Base-by-base conservation (phyloP, 1,140 invertebrate genomes). In the Drosophila subpulchrella region DNA sequence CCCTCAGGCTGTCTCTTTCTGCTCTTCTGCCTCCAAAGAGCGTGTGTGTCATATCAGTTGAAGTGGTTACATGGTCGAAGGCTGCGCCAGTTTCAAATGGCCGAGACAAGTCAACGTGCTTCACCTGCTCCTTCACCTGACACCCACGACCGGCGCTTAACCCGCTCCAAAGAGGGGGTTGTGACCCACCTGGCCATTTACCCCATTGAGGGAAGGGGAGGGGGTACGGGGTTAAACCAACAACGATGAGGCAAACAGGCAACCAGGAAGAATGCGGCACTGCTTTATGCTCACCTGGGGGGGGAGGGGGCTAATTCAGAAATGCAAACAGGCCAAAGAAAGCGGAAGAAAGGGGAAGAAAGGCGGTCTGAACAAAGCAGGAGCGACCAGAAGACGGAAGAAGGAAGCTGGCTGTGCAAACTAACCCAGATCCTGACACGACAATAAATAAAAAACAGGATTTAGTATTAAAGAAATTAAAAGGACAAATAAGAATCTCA, bases 21-120 rank as follows among this genome's bases (percentile, higher is more conserved):
- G 12, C 48, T 20, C 24, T 20, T 12, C 24, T n/a, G 44, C 11
- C 46, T 12, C 34, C 13, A 39, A 6, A 42, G n/a, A 20, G 41
- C 34, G 46, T 47, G 34, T 60, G 38, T 60, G 72, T 81, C 59
- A 62, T 85, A 86, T 85, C 82, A 86, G 82, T 55, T 85, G 70
- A 82, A 86, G 82, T 86, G 75, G 83, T 88, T 88, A 72, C 82
- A 86, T 85, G 81, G 83, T 88, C 82, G 78, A 85, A 86, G 82
- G 82, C 82, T 85, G 78, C 68, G 81, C 82, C 82, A 78, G 67
- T 81, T 81, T 84, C 77, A 56, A 60, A 78, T 74, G 55, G 62
- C 74, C 81, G 66, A 68, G 74, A 81, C 79, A 81, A 79, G 81
- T 85, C 81, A 85, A 85, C 77, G 81, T 63, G 56, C 67, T 62